A percentile compares a stretch with the other conserved stretches of the same genome.
phyloP scores from a whole-genome alignment of 1,140 invertebrate species.

The Gerris buenoi region DNA sequence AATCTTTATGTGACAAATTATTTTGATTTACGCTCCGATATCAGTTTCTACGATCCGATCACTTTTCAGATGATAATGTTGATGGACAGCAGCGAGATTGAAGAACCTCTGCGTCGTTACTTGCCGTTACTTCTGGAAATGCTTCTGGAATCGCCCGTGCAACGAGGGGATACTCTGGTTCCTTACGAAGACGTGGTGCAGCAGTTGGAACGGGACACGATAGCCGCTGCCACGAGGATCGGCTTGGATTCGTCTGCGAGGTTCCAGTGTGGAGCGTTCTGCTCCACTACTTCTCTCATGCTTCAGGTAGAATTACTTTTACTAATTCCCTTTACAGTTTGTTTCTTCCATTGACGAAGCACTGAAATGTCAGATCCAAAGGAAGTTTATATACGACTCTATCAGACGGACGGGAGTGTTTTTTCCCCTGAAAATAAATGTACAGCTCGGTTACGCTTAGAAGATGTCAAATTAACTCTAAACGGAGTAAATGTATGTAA shows the following conservation, averaged over 20 bases:
- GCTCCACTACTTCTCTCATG: constrained; percentile 38
- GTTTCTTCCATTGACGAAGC: no score
- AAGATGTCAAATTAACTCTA: no score
- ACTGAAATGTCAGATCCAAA: no score
- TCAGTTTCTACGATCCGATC: no score
- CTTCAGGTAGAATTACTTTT: constrained; percentile 34
- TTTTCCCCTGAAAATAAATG: no score
- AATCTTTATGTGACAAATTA: no score
- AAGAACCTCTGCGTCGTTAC: constrained; percentile 44
- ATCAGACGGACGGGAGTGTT: no score
- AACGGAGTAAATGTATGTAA: no score
- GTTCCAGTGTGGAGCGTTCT: constrained; percentile 48
- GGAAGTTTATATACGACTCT: no score
- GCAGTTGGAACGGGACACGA: constrained; percentile 55
- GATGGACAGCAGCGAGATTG: constrained; percentile 52
- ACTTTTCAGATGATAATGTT: constrained; percentile 43
- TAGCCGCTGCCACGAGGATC: constrained; percentile 39
- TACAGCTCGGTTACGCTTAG: no score
- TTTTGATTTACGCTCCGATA: no score
- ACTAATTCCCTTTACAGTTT: not conserved
- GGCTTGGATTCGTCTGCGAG: constrained; percentile 37
- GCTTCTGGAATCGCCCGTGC: constrained; percentile 48
- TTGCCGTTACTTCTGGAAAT: constrained; percentile 54
- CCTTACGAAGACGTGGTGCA: constrained; percentile 59
- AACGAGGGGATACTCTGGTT: constrained; percentile 38